Base-by-base conservation (phyloP, 2,113 vertebrate genomes). In the Sula dactylatra region DNA sequence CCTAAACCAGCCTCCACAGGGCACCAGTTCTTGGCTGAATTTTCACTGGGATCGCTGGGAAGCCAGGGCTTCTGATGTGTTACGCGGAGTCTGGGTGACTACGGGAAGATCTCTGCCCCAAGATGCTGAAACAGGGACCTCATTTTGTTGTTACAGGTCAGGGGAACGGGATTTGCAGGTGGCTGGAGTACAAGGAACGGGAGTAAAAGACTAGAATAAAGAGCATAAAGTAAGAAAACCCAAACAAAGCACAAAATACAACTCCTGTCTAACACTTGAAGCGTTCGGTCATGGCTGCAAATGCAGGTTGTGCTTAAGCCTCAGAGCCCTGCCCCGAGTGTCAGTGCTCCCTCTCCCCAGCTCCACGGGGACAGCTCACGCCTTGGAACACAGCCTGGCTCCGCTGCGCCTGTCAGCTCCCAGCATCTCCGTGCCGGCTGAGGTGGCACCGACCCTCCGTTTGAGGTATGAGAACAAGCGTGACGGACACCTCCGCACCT, bases 231-330 rank as follows among this genome's bases (percentile, higher is more conserved):
- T 55, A 17, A 50, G 26, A 1, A 19, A 27, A 6, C 9, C 2
- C 14, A 27, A 36, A 11, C 21, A 27, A 59, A 21, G 24, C 13
- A 38, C 4, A 61, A 59, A 86, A 34, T 24, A 6, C 10, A 31
- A 10, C 16, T 13, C 14, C 32, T 6, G 2, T 6, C 21, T 6
- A 6, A 7, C 6, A 5, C 31, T 5, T 13, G 31, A 25, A 11
- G 25, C 1, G 6, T 26, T 42, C 6, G 0, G 2, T 27, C 27
- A 3, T 3, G 2, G 13, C 42, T 10, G 4, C 31, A 25, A 9
- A 16, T 5, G 15, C 15, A 9, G 8, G 29, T 5, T 27, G 42
- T 29, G 71, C 29, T 29, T 7, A 25, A 10, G 31, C 31, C 11
- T 1, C 13, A 7, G 6, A 7, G 1, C 10, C 54, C 18, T 12